A percentile compares a stretch with the other conserved stretches of the same genome.
phyloP scores from a whole-genome alignment of 1,140 invertebrate species.

The Diachasmimorpha longicaudata region DNA sequence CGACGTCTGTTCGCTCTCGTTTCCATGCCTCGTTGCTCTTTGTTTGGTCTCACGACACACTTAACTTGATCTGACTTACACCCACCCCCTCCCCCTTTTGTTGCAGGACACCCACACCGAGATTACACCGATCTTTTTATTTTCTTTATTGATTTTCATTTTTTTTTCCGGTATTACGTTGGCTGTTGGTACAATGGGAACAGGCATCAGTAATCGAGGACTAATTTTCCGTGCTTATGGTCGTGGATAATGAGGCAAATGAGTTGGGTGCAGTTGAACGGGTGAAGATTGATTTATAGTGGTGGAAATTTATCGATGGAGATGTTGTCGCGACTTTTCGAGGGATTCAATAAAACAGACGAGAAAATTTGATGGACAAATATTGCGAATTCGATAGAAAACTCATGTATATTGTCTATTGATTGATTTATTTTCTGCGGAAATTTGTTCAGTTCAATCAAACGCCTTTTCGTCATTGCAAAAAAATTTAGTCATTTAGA shows the following conservation, averaged over 20 bases:
- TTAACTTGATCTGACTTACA: conserved; percentile 20
- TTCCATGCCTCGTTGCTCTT: conserved; percentile 39
- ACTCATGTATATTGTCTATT: too few relatives aligned
- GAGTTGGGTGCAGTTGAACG: background rate
- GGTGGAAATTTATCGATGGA: too few relatives aligned
- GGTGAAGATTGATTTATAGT: background rate
- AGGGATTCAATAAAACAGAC: too few relatives aligned
- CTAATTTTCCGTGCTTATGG: background rate
- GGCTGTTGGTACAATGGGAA: background rate
- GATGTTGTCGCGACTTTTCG: too few relatives aligned
- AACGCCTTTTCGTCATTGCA: too few relatives aligned
- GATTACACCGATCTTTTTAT: background rate
- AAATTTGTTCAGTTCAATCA: too few relatives aligned
- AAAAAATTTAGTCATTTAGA: too few relatives aligned
- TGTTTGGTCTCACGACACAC: conserved; percentile 34
- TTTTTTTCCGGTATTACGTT: background rate
- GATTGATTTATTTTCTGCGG: too few relatives aligned
- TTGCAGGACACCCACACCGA: background rate
- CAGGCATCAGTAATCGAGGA: background rate
- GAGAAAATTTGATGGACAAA: too few relatives aligned
- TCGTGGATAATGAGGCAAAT: background rate
- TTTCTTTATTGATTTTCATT: background rate
- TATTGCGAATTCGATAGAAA: too few relatives aligned
- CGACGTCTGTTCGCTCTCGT: conserved; percentile 36
- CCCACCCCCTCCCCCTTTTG: background rate